Base-by-base conservation (phyloP, 2,888 invertebrate genomes). In the Torymus aiolomorphi region DNA sequence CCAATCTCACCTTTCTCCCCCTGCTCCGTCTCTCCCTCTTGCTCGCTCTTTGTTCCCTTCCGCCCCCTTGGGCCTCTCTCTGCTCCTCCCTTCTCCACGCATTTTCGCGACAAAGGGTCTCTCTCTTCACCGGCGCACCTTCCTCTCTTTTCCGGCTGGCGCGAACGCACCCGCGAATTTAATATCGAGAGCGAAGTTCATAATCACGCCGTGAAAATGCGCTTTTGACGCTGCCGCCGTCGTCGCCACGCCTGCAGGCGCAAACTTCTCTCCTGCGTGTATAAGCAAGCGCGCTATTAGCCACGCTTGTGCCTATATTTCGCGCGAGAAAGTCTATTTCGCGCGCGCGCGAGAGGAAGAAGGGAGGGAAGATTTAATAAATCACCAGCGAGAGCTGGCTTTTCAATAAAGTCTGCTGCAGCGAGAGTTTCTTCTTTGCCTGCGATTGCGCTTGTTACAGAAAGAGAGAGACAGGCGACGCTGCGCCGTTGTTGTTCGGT, bases 181-280 rank as follows among this genome's bases (percentile, higher is more conserved):
- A 74, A 81, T 78, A 78, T 75, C 75, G 65, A 56, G 20, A 71
- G 73, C 62, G 78, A 76, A 57, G 54, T 76, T 81, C 73, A 79
- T 81, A 81, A 82, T 82, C 78, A 79, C 76, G 80, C 66, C 69
- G 75, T 79, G 79, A 79, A 81, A 81, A 79, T 67, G 81, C 79
- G 81, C 76, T 74, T 78, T 76, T 76, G 49, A 59, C 59, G 63
- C 61, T 16, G 10, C 24, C 56, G 20, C 16, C 69, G 42, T 42
- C 18, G 56, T 24, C 42, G 56, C 63, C 59, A 51, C 42, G 57
- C 59, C 31, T 20, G 62, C 51, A 51, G 54, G n/a, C 54, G 72
- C 49, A 31, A 59, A 56, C 62, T 57, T 24, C 24, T 24, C 2
- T 24, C 24, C 3, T 12, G 31, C 54, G 24, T 24, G 24, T 24